Conservation (phyloP, 2,113 vertebrate species). For the Lota lota region DNA sequence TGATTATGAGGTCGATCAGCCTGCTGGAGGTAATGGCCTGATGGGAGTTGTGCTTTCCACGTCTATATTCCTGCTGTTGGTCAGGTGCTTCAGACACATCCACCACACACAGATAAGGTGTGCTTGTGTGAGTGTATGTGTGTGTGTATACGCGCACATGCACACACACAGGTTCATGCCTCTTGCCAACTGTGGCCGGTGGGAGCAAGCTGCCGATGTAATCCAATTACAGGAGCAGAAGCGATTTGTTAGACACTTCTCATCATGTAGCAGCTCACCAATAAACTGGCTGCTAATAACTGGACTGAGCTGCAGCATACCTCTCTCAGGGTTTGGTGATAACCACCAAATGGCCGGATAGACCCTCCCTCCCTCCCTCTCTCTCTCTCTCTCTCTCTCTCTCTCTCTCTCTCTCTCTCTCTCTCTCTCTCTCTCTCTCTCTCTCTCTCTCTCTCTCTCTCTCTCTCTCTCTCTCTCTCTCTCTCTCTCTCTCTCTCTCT, state of each 20-base stretch:
- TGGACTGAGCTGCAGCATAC: conserved; percentile 87
- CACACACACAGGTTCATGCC: conserved; percentile 2
- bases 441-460: too few species aligned
- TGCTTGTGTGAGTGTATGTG: conserved; percentile 5
- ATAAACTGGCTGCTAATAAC: conserved; percentile 96
- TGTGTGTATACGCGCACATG: neutral
- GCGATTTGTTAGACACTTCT: conserved; percentile 97
- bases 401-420: neutral
- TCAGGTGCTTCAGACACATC: neutral
- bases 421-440: too few species aligned
- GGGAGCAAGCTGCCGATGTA: conserved; percentile 91
- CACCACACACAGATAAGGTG: neutral
- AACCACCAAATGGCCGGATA: conserved; percentile 71
- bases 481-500: too few species aligned
- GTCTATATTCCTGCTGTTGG: too few species aligned
- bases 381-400: conserved; percentile 1
- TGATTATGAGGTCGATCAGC: too few species aligned
- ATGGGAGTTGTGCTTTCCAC: too few species aligned
- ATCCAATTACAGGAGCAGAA: conserved; percentile 97
- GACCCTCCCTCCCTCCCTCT: neutral
- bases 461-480: too few species aligned
- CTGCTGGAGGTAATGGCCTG: too few species aligned
- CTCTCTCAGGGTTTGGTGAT: conserved; percentile 81
- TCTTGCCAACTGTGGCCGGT: conserved; percentile 89
- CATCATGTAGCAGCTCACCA: conserved; percentile 96